A percentile compares a stretch with the other conserved stretches of the same genome.
Conservation (phyloP, 2,888 invertebrate species). For the Leuctra nigra region DNA sequence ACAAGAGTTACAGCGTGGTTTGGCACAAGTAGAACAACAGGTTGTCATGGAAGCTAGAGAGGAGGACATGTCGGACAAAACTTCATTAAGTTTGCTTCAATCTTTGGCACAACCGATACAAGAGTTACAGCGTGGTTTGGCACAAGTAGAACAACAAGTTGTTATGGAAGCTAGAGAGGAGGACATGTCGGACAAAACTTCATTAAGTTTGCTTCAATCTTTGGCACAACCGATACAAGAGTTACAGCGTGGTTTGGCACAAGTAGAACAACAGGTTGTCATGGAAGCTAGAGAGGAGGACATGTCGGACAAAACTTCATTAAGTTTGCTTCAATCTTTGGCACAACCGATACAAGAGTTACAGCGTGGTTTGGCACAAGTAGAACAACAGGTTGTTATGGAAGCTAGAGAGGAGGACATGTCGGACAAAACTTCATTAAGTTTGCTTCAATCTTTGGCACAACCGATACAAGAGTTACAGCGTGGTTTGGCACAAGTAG, state of each 20-base stretch:
- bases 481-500: conserved; percentile 18
- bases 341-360: conserved; percentile 13
- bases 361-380: not conserved
- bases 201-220: not conserved
- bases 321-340: conserved; percentile 10
- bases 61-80: conserved; percentile 20
- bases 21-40: conserved; percentile 35
- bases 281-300: conserved; percentile 12
- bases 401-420: conserved; percentile 13
- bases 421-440: not conserved
- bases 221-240: conserved; percentile 22
- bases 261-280: conserved; percentile 15
- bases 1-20: conserved; percentile 40
- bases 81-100: conserved; percentile 17
- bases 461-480: conserved; percentile 22
- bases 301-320: conserved; percentile 9
- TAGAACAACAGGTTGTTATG: conserved; percentile 20
- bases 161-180: conserved; percentile 20
- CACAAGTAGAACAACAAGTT: conserved; percentile 22
- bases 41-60: conserved; percentile 40
- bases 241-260: conserved; percentile 22
- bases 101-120: conserved; percentile 31
- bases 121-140: conserved; percentile 32
- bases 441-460: conserved; percentile 16
- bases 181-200: conserved; percentile 7